Evolutionary conservation across 2,888 invertebrate species (phyloP), one percentile per base, ranked within the genome.

Genomic region (Dendrolimus houi): DNA sequence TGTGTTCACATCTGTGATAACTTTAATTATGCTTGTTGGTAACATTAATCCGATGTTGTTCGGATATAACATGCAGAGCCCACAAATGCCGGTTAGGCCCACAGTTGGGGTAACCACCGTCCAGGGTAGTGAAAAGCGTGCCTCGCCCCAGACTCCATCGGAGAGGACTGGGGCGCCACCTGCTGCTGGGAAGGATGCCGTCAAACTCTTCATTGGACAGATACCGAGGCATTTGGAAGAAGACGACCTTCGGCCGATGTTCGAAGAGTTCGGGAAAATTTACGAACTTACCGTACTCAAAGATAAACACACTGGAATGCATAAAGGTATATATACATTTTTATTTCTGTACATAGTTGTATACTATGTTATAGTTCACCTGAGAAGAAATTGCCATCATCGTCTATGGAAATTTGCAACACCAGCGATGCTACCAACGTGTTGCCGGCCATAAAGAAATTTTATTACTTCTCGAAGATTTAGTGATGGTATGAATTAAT

Each of bases 281-380:
- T 97, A 97, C 87, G 98, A 98, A 92, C 95, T 98, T 77, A 97
- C 97, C 62, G 96, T 98, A 60, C 94, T 98, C 70, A 97, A 97
- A 92, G 98, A 98, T 85, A 96, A 97, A 81, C 96, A 96, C 92
- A 98, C 97, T 60, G 98, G 98, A 65, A 96, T 97, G 94, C 98
- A 98, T 86, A 98, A 98, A 94, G 97, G 97, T 96, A 79, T 82
- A 92, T 77, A 58, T 64, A 68, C 62, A 71, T 74, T 74, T 73
- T 69, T 66, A 54, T 60, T 52, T 54, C 7, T n/a, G 0, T 29
- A 55, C 56, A 59, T 47, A 47, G n/a, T n/a, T n/a, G n/a, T n/a
- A n/a, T n/a, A n/a, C n/a, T n/a, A n/a, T n/a, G n/a, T n/a, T n/a
- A n/a, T 12, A 9, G 12, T 9, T 9, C 9, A 12, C 2, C 47